Evolutionary conservation across 37 sponge, comb jelly and placozoan genomes (phyloP).

Genomic region (Spongia lamella): DNA sequence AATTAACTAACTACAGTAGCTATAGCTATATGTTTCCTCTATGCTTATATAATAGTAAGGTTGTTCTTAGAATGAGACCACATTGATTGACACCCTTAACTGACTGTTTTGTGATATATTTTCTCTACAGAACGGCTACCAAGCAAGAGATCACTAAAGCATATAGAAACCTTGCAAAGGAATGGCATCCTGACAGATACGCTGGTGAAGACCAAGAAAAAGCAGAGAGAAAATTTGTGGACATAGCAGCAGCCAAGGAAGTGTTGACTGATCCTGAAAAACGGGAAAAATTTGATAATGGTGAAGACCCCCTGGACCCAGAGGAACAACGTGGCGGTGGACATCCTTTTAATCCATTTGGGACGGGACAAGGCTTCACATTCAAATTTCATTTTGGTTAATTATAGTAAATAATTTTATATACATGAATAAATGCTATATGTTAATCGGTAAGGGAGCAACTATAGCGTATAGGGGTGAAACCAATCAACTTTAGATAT

Average conservation of each 20-base stretch:
- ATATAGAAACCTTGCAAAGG: constrained; percentile 85
- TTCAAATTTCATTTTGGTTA: constrained; percentile 91
- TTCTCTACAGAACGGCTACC: constrained; percentile 66
- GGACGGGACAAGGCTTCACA: constrained; percentile 74
- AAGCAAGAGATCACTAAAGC: constrained; percentile 90
- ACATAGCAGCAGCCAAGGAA: constrained; percentile 99
- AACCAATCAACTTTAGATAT: too few relatives aligned
- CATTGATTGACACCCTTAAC: too few relatives aligned
- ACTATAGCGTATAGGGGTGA: too few relatives aligned
- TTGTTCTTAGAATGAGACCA: too few relatives aligned
- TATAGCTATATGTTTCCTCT: too few relatives aligned
- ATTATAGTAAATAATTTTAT: not conserved
- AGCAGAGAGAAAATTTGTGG: constrained; percentile 97
- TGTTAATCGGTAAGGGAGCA: too few relatives aligned
- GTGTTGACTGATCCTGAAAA: constrained; percentile 93
- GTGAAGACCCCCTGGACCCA: constrained; percentile 96
- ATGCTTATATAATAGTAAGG: too few relatives aligned
- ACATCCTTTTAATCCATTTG: constrained; percentile 73
- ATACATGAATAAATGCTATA: too few relatives aligned
- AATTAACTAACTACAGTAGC: too few relatives aligned
- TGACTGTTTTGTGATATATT: too few relatives aligned
- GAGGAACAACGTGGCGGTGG: constrained; percentile 71
- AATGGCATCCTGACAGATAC: constrained; percentile 95
- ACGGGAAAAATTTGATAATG: constrained; percentile 90
- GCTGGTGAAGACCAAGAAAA: constrained; percentile 83